Conservation (phyloP, 1,140 invertebrate genomes). For the Drosophila paulistorum region DNA sequence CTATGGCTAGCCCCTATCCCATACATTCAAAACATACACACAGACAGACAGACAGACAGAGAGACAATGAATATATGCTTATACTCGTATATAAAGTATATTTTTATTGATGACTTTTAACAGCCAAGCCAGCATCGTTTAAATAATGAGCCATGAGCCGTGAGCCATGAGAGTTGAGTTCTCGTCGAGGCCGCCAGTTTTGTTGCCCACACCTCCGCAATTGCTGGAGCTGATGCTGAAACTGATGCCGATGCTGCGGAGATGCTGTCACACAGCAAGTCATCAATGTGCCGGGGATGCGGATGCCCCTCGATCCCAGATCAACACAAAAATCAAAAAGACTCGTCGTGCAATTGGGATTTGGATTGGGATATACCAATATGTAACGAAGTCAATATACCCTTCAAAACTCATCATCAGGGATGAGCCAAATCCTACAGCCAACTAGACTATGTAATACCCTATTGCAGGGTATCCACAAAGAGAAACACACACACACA, state of each 20-base stretch:
- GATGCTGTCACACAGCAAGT: constrained; percentile 68
- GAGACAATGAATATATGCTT: background rate
- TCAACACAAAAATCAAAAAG: background rate
- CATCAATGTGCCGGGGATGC: constrained; percentile 55
- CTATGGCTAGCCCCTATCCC: constrained; percentile 52
- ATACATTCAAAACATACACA: background rate
- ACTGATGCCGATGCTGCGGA: constrained; percentile 39
- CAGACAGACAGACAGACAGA: no score
- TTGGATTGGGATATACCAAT: constrained; percentile 1
- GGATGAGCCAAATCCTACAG: no score
- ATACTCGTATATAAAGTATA: constrained; percentile 8
- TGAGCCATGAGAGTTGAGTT: background rate
- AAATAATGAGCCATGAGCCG: constrained; percentile 72
- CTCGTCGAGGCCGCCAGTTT: constrained; percentile 28
- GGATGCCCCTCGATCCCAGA: constrained; percentile 4
- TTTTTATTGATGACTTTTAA: constrained; percentile 78
- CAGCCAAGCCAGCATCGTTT: constrained; percentile 76
- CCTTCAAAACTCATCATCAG: background rate
- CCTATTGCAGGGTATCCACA: background rate
- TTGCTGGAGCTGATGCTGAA: constrained; percentile 18
- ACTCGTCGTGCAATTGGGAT: background rate
- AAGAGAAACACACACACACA: background rate
- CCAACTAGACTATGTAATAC: background rate
- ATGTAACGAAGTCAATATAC: background rate
- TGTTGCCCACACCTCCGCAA: constrained; percentile 46